These are phyloP conservation scores for Fratercula arctica DNA, from an alignment of 2,797 vertebrate species.

Conservation along the genomic window DNA sequence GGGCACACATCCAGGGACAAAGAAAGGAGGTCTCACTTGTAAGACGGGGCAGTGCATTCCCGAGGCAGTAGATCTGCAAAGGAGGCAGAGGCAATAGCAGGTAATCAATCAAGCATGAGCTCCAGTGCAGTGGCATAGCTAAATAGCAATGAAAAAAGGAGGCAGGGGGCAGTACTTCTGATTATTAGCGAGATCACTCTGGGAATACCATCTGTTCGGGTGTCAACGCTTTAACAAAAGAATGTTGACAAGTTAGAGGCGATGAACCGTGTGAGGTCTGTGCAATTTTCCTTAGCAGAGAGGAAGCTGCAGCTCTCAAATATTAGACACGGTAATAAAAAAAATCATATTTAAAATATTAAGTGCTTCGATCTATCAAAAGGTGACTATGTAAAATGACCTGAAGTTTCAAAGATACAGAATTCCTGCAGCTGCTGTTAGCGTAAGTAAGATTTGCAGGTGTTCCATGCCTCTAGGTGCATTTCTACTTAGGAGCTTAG, in stretches of 20 bases:
- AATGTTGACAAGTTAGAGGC: background rate
- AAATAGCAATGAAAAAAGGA: slow-evolving; percentile 3
- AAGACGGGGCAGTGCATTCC: background rate
- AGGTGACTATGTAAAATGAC: background rate
- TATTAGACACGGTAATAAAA: background rate
- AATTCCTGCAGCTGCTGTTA: background rate
- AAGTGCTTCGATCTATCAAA: background rate
- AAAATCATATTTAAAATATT: background rate
- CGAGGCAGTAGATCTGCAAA: background rate
- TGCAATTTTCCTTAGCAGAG: background rate
- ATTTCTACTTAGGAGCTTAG: background rate
- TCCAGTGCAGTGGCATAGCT: background rate
- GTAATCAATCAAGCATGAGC: slow-evolving; percentile 32
- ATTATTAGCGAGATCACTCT: background rate
- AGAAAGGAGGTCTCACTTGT: background rate
- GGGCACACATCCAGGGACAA: slow-evolving; percentile 19
- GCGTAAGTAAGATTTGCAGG: background rate
- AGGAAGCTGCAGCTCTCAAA: background rate
- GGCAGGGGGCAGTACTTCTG: slow-evolving; percentile 27
- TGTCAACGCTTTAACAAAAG: background rate
- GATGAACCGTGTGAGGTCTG: background rate
- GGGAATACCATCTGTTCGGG: slow-evolving; percentile 52
- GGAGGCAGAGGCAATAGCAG: slow-evolving; percentile 20
- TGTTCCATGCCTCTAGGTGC: accelerated
- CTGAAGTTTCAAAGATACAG: background rate